These are phyloP conservation scores for Siderastrea siderea DNA, from an alignment of 92 coral and sea anemone species.

Conservation along the genomic window DNA sequence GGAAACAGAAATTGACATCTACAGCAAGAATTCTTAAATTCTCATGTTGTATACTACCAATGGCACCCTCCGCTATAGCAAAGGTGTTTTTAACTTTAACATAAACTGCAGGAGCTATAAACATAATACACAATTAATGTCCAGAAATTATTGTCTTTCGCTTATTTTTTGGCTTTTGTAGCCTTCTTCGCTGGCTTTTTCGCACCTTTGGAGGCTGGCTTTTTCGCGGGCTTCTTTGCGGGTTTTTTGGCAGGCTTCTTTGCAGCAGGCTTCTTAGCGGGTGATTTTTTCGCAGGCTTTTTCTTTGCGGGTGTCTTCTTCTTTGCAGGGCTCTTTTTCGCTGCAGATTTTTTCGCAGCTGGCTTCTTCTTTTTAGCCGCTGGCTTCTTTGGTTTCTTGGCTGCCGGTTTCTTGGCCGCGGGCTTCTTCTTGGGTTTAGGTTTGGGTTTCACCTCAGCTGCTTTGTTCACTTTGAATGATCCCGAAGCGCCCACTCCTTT, in stretches of 20 bases:
- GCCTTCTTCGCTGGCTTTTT: slow-evolving; percentile 59
- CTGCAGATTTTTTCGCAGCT: slow-evolving; percentile 54
- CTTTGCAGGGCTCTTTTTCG: slow-evolving; percentile 56
- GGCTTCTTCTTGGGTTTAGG: slow-evolving; percentile 59
- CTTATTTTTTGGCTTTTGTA: slow-evolving; percentile 21
- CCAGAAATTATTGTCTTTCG: background rate
- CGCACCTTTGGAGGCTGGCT: slow-evolving; percentile 51
- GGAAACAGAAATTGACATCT: slow-evolving; percentile 31
- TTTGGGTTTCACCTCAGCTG: slow-evolving; percentile 25
- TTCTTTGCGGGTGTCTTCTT: slow-evolving; percentile 71
- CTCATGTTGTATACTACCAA: background rate
- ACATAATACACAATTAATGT: slow-evolving; percentile 23
- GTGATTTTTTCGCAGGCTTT: slow-evolving; percentile 51
- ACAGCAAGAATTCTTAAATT: slow-evolving; percentile 30
- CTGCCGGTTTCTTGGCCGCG: slow-evolving; percentile 60
- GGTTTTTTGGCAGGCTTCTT: slow-evolving; percentile 59
- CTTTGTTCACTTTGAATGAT: slow-evolving; percentile 86
- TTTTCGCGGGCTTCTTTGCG: slow-evolving; percentile 52
- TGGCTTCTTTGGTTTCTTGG: slow-evolving; percentile 59
- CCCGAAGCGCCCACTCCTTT: slow-evolving; percentile 98
- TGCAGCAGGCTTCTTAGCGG: slow-evolving; percentile 68
- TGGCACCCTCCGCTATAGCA: slow-evolving; percentile 31
- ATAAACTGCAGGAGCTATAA: slow-evolving; percentile 16
- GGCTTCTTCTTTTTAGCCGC: slow-evolving; percentile 64
- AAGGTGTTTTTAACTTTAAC: slow-evolving; percentile 2